Conservation (phyloP, 2,113 vertebrate genomes). For the Microcebus ravelobensis region DNA sequence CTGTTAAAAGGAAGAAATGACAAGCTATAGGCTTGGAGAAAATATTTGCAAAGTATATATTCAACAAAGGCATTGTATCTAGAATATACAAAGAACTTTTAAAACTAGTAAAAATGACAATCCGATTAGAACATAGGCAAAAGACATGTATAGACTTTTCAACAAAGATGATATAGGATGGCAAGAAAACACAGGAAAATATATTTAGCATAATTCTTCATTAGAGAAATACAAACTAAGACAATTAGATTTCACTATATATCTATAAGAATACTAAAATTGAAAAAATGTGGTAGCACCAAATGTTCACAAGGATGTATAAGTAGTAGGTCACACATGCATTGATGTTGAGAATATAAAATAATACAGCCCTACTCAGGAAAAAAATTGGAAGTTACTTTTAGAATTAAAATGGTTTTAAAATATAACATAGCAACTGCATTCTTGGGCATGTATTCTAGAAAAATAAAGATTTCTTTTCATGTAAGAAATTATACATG, state of each 20-base stretch:
- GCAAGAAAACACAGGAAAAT: background rate
- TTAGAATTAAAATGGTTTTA: background rate
- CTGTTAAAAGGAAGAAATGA: background rate
- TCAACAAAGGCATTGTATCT: background rate
- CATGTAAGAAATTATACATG: background rate
- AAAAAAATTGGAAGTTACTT: background rate
- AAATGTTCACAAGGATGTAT: background rate
- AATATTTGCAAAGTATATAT: background rate
- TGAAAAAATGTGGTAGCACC: background rate
- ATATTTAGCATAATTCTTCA: background rate
- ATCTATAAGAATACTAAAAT: background rate
- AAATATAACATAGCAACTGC: background rate
- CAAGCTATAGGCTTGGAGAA: background rate
- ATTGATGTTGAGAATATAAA: background rate
- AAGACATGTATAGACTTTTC: background rate
- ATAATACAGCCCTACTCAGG: background rate
- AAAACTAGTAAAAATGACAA: background rate
- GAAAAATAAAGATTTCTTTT: background rate
- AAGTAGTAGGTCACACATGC: background rate
- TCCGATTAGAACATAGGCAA: background rate
- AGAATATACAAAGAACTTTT: background rate
- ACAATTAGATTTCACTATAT: background rate
- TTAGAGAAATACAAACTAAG: background rate
- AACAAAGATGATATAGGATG: background rate
- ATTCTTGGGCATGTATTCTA: background rate